These are phyloP conservation scores for Epirrhoe alternata DNA, from an alignment of 2,888 invertebrate genomes.

Conservation along the genomic window DNA sequence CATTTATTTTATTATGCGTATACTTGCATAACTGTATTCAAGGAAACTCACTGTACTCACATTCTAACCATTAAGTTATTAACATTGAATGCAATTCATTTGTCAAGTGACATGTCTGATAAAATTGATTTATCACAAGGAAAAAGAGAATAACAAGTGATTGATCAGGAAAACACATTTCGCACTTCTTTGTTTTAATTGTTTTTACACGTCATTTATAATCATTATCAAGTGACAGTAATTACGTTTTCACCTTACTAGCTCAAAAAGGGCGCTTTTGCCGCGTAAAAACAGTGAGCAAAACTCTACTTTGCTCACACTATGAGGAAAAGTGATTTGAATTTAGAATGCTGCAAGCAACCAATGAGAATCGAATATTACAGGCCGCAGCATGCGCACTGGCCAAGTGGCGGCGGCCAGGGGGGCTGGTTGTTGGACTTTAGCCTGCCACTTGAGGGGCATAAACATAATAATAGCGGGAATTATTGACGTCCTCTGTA, in stretches of 20 bases:
- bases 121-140: slow-evolving; percentile 21
- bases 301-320: no score
- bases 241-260: background rate
- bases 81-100: slow-evolving; percentile 1
- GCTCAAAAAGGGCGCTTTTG: no score
- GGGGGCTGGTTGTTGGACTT: no score
- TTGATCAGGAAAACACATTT: slow-evolving; percentile 20
- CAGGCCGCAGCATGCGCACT: no score
- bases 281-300: no score
- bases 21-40: slow-evolving; percentile 1
- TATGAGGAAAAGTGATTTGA: no score
- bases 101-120: background rate
- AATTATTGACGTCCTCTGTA: no score
- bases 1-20: background rate
- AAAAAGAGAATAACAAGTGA: slow-evolving; percentile 6
- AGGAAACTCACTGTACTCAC: slow-evolving; percentile 1
- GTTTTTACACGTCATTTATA: slow-evolving; percentile 9
- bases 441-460: no score
- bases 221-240: background rate
- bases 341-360: no score
- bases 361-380: no score
- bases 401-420: no score
- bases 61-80: slow-evolving; percentile 8
- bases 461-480: no score
- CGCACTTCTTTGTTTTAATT: slow-evolving; percentile 20